Percentiles rank a stretch among this genome's conserved stretches.
Evolutionary conservation across 1,140 invertebrate genomes (phyloP).

Genomic region (Drosophila athabasca): DNA sequence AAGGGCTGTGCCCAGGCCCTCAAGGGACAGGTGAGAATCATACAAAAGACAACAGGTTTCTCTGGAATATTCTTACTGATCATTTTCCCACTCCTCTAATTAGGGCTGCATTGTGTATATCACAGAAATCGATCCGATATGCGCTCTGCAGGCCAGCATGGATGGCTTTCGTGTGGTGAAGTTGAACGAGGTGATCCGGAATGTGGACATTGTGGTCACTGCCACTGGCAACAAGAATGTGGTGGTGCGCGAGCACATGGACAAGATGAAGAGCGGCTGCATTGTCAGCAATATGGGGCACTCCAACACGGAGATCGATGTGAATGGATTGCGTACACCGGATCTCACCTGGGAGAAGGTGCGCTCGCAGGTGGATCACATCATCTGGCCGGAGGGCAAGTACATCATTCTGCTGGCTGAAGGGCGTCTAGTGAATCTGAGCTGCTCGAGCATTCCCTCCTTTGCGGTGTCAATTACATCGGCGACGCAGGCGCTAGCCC

Average conservation of each 20-base stretch:
- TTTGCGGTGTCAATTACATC: constrained; percentile 98
- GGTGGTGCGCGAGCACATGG: constrained; percentile 97
- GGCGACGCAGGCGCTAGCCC: constrained; percentile 96
- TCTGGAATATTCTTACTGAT: too few species aligned
- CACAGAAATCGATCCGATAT: constrained; percentile 99
- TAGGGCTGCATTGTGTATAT: constrained; percentile 96
- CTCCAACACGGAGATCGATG: constrained; percentile 99
- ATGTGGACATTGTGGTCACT: constrained; percentile 97
- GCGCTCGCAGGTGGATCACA: constrained; percentile 97
- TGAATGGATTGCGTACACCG: constrained; percentile 95
- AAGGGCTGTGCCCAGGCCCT: constrained; percentile 98
- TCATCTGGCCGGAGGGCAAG: constrained; percentile 97
- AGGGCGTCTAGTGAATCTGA: constrained; percentile 97
- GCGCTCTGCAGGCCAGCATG: constrained; percentile 98
- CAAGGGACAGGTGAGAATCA: constrained; percentile 88
- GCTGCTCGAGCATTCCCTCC: constrained; percentile 98
- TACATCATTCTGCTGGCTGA: constrained; percentile 96
- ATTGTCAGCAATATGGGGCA: constrained; percentile 99
- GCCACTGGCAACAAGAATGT: constrained; percentile 99
- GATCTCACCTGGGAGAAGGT: constrained; percentile 99
- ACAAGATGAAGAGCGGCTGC: constrained; percentile 98
- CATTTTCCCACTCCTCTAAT: not conserved
- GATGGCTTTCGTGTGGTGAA: constrained; percentile 98
- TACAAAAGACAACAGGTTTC: too few species aligned
- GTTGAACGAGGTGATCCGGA: constrained; percentile 91